A percentile compares a stretch with the other conserved stretches of the same genome.
Conservation (phyloP, 2,888 invertebrate species). For the Clusia tigrina region DNA sequence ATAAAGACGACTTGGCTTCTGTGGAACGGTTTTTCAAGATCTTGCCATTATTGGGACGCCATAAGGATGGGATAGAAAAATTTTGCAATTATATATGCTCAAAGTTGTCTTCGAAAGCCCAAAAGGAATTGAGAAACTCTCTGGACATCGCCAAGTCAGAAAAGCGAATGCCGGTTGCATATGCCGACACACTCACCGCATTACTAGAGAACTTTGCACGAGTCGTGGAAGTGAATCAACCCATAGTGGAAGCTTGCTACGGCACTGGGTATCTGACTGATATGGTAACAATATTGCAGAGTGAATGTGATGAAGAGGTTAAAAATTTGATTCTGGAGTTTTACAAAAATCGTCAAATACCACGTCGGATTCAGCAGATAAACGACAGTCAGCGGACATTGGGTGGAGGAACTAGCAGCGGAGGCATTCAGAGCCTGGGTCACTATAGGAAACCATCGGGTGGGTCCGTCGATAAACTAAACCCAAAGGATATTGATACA, state of each 20-base stretch:
- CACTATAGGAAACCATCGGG: slow-evolving; percentile 62
- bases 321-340: slow-evolving; percentile 75
- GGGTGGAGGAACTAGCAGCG: slow-evolving; percentile 28
- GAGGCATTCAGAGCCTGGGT: slow-evolving; percentile 47
- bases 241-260: slow-evolving; percentile 88
- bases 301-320: slow-evolving; percentile 77
- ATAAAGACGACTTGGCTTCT: slow-evolving; percentile 84
- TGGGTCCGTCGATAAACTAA: slow-evolving; percentile 68
- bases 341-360: slow-evolving; percentile 72
- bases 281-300: slow-evolving; percentile 77
- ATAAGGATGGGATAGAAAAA: slow-evolving; percentile 86
- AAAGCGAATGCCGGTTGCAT: slow-evolving; percentile 78
- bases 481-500: slow-evolving; percentile 86
- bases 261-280: slow-evolving; percentile 77
- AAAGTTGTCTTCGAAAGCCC: slow-evolving; percentile 74
- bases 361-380: slow-evolving; percentile 71
- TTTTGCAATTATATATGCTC: slow-evolving; percentile 87
- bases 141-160: slow-evolving; percentile 73
- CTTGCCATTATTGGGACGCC: slow-evolving; percentile 92
- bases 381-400: slow-evolving; percentile 68
- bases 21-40: slow-evolving; percentile 96
- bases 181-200: slow-evolving; percentile 84
- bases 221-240: slow-evolving; percentile 86
- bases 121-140: slow-evolving; percentile 75
- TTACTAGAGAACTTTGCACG: slow-evolving; percentile 87